Percentiles rank a stretch among this genome's conserved stretches.
Conservation (phyloP, 1,140 invertebrate species). For the Pogonomyrmex barbatus region DNA sequence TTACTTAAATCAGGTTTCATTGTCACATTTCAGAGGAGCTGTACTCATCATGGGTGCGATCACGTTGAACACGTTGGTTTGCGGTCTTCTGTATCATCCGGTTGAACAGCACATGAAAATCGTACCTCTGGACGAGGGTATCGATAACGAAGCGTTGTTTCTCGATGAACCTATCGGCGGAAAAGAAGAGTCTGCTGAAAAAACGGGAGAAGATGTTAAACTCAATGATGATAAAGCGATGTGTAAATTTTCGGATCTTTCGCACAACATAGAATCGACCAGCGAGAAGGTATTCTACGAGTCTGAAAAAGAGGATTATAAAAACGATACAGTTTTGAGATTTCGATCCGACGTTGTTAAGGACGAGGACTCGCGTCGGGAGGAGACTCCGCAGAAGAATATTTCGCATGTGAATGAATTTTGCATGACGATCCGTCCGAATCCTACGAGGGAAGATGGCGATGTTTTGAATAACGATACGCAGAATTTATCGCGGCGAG, state of each 20-base stretch:
- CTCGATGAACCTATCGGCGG: conserved; percentile 72
- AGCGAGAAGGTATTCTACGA: conserved; percentile 4
- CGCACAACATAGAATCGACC: conserved; percentile 20
- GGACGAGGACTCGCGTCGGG: background rate
- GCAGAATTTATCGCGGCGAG: background rate
- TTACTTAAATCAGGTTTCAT: conserved; percentile 32
- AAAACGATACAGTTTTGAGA: conserved; percentile 6
- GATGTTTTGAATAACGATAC: background rate
- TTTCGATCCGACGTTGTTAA: background rate
- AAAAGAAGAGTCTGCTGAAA: conserved; percentile 31
- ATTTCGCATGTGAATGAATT: conserved; percentile 8
- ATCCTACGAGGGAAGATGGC: background rate
- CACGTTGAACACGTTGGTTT: conserved; percentile 92
- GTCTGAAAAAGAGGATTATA: background rate
- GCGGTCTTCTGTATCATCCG: conserved; percentile 92
- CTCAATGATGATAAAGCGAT: conserved; percentile 17
- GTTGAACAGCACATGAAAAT: conserved; percentile 92
- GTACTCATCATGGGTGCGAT: conserved; percentile 93
- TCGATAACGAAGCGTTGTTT: conserved; percentile 85
- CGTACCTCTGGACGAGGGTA: conserved; percentile 86
- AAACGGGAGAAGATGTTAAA: background rate
- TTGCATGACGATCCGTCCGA: background rate
- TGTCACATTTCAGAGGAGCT: conserved; percentile 87
- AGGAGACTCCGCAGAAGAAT: background rate
- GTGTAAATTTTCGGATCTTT: conserved; percentile 62